Percentiles rank a stretch among this genome's conserved stretches.
Conservation (phyloP, 1,140 invertebrate genomes). For the Megalopta genalis region DNA sequence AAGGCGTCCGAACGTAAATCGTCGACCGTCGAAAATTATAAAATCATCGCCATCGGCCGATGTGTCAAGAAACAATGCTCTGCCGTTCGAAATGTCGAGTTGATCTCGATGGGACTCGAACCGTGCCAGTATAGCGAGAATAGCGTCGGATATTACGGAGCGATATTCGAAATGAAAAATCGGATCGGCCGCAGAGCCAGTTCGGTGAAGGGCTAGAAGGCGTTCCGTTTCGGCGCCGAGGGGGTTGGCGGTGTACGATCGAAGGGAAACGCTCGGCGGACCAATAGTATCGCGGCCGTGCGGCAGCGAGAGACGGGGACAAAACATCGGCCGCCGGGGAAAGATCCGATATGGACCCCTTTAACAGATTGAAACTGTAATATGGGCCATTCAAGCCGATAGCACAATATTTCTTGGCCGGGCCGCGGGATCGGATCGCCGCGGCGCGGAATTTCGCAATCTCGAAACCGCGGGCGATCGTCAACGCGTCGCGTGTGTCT, state of each 20-base stretch:
- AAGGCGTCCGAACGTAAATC: too few relatives aligned
- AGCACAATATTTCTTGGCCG: slow-evolving; percentile 59
- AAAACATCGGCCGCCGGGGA: slow-evolving; percentile 46
- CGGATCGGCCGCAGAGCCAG: too few relatives aligned
- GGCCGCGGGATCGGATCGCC: not conserved
- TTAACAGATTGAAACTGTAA: slow-evolving; percentile 74
- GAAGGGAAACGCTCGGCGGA: not conserved
- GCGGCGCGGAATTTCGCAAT: not conserved
- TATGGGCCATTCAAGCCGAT: slow-evolving; percentile 76
- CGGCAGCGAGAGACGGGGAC: slow-evolving; percentile 29
- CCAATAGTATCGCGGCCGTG: not conserved
- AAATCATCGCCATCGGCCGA: too few relatives aligned
- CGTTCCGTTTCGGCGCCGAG: too few relatives aligned
- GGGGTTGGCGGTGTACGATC: not conserved
- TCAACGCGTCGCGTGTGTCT: not conserved
- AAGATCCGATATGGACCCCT: slow-evolving; percentile 72
- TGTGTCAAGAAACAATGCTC: too few relatives aligned
- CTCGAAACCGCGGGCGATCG: not conserved
- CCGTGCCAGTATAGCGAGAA: too few relatives aligned
- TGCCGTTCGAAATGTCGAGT: too few relatives aligned
- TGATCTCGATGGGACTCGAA: too few relatives aligned
- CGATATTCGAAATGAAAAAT: too few relatives aligned
- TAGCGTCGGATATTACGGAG: too few relatives aligned
- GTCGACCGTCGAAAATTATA: too few relatives aligned
- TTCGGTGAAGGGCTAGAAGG: too few relatives aligned